Evolutionary conservation across 2,888 invertebrate species (phyloP).

Genomic region (Lasioglossum zephyrum): DNA sequence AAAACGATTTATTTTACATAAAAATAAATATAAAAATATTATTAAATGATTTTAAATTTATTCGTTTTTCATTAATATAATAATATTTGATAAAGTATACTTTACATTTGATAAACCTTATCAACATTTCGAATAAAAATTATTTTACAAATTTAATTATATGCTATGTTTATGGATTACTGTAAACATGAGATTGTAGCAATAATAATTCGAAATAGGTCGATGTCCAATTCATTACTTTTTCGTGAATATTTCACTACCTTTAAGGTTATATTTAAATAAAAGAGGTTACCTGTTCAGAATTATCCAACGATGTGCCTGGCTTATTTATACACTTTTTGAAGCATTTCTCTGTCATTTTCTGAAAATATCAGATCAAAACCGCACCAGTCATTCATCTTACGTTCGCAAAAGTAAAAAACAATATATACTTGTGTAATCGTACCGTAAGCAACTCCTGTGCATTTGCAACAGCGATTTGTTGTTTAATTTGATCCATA

Average conservation of each 20-base stretch:
- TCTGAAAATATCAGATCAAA: conserved; percentile 86
- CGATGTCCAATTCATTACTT: neutral
- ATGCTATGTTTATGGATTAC: neutral
- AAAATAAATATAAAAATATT: neutral
- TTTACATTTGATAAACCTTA: neutral
- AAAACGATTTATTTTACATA: neutral
- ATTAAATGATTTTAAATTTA: neutral
- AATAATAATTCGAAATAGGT: neutral
- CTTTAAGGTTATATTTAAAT: conserved; percentile 51
- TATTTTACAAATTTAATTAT: neutral
- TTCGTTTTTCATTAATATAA: neutral
- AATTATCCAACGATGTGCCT: conserved; percentile 94
- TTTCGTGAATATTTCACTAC: conserved; percentile 1
- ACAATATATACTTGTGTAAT: conserved; percentile 65
- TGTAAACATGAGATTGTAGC: neutral
- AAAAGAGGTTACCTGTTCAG: conserved; percentile 89
- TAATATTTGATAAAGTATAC: conserved; percentile 2
- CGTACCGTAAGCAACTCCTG: conserved; percentile 95
- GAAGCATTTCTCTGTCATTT: conserved; percentile 99
- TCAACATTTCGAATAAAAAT: neutral
- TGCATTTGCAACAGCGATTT: conserved; percentile 96
- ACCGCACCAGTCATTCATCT: conserved; percentile 53
- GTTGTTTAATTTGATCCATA: conserved; percentile 97
- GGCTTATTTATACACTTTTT: conserved; percentile 97
- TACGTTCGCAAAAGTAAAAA: conserved; percentile 33